phyloP scores from a whole-genome alignment of 1,140 invertebrate species.

The Augochlora pura region DNA sequence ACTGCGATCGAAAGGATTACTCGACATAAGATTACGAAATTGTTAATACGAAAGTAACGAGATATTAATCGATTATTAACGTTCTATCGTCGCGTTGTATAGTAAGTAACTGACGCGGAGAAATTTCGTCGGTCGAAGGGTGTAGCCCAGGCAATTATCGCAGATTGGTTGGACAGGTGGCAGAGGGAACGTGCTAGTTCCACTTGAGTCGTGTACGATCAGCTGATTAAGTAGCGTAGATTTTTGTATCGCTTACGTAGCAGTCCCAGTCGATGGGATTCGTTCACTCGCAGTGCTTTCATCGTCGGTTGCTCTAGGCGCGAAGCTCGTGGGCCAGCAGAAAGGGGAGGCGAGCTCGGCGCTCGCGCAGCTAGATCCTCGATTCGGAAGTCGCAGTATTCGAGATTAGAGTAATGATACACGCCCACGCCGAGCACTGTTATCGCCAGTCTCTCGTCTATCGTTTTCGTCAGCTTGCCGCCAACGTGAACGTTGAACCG shows the following conservation, averaged over 20 bases:
- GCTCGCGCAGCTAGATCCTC: background rate
- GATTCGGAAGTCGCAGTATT: slow-evolving; percentile 17
- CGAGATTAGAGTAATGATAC: slow-evolving; percentile 27
- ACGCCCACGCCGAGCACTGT: slow-evolving; percentile 41
- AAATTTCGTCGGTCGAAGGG: background rate
- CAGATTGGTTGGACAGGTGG: background rate
- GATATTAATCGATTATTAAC: no score
- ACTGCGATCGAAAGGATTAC: no score
- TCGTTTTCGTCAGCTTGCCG: slow-evolving; percentile 60
- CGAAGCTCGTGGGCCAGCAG: background rate
- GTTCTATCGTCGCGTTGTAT: no score
- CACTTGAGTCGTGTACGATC: background rate
- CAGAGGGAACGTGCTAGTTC: background rate
- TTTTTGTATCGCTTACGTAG: slow-evolving; percentile 16
- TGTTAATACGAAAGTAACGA: no score
- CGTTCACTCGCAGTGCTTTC: slow-evolving; percentile 47
- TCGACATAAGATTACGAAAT: no score
- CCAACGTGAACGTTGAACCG: background rate
- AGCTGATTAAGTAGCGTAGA: background rate
- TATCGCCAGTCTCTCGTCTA: slow-evolving; percentile 13
- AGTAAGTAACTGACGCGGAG: background rate
- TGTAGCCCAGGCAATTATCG: background rate
- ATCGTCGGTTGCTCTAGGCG: slow-evolving; percentile 40
- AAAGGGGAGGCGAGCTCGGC: background rate
- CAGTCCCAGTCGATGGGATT: slow-evolving; percentile 7